Base-by-base conservation (phyloP, 1,140 invertebrate species). In the Eriosoma lanigerum region DNA sequence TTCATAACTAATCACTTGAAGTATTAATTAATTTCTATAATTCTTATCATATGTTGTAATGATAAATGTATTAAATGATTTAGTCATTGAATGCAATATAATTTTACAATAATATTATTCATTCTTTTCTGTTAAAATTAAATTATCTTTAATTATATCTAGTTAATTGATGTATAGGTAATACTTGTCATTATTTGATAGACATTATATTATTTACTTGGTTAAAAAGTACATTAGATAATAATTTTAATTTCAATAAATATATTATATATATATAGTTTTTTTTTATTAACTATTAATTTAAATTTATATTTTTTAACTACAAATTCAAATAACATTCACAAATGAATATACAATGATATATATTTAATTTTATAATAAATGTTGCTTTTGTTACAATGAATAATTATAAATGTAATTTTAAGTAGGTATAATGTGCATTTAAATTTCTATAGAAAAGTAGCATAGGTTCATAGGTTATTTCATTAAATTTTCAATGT, bases 401-500 rank as follows among this genome's bases (percentile, higher is more conserved):
- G 32, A n/a, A 38, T 38, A 38, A 38, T 38, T 8, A 38, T 4
- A 38, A 38, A 4, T 38, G 8, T 38, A 4, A 70, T 70, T 13
- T 6, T 15, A 48, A 48, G 38, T 50, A 50, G 1, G 13, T 70
- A 48, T 50, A 2, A 29, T 44, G 44, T 66, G 32, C 32, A 44
- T 21, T 9, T 29, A 62, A 1, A 66, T 44, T 66, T 21, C 9
- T 66, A 44, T 46, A 26, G n/a, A 70, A 19, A 24, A n/a, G 0
- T 26, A 70, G 5, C 17, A 21, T 5, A 48, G 48, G 66, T 48
- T 70, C 66, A 70, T 70, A 50, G 66, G 66, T 70, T 70, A 50
- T 70, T 68, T 68, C 3, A 44, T 58, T 24, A 26, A 58, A 4
- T 58, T 3, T n/a, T 54, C n/a, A 58, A 13, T 58, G n/a, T 64